phyloP scores from a whole-genome alignment of 2,797 vertebrate genomes.

The Tangara arthus region DNA sequence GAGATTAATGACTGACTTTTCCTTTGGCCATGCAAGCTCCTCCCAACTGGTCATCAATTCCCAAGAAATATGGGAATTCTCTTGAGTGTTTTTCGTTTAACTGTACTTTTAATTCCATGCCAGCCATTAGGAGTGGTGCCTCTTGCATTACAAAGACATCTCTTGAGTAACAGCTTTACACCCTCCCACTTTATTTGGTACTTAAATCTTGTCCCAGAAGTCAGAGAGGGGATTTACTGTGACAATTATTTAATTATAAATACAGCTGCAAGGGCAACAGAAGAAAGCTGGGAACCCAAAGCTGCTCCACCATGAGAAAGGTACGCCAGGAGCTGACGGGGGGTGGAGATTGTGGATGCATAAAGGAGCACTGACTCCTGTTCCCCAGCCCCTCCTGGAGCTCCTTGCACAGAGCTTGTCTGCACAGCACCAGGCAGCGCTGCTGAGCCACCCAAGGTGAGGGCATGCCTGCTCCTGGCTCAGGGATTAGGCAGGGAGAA shows the following conservation, averaged over 20 bases:
- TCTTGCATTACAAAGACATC: neutral
- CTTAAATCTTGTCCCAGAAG: neutral
- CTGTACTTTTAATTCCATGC: neutral
- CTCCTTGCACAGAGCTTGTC: neutral
- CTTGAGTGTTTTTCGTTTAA: neutral
- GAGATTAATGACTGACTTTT: constrained; percentile 15
- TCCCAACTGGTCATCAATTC: neutral
- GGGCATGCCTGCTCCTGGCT: neutral
- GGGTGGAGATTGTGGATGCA: neutral
- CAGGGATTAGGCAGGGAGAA: neutral
- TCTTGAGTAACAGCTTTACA: neutral
- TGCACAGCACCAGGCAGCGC: neutral
- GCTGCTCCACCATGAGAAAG: neutral
- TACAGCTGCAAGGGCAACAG: neutral
- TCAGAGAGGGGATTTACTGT: neutral
- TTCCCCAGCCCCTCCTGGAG: neutral
- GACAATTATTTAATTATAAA: neutral
- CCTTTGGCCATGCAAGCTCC: neutral
- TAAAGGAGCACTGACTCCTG: neutral
- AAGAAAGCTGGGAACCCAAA: neutral
- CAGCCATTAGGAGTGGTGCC: neutral
- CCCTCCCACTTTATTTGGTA: neutral
- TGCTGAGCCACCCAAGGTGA: neutral
- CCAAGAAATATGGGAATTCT: neutral
- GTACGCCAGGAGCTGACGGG: neutral